Base-by-base conservation (phyloP, 2,888 invertebrate genomes). In the Pediacus dermestoides region DNA sequence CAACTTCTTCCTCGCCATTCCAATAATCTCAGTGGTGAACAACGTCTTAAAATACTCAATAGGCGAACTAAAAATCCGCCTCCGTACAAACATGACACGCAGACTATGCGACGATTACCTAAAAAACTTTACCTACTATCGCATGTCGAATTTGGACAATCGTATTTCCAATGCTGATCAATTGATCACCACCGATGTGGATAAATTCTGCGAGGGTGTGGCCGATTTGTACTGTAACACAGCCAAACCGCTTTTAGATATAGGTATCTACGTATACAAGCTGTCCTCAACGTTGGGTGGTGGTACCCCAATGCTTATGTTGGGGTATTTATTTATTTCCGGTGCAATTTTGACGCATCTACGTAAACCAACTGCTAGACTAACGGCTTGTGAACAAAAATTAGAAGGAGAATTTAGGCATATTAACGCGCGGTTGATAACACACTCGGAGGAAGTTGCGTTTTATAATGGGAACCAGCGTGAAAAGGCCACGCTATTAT, bases 321-420 rank as follows among this genome's bases (percentile, higher is more conserved):
- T 97, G 68, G 75, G 78, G 0, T 97, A 99, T 67, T 70, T 99
- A 43, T 68, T 93, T 1, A 65, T 91, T 12, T 91, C 95, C 32
- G 97, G 97, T 36, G 71, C 86, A 2, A 70, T 93, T 44, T 71
- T 97, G 37, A 95, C 96, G 0, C 82, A 88, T 58, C 71, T 95
- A 37, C 77, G 96, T 48, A 80, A 84, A 55, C 96, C 96, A 0
- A 88, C 92, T 44, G 92, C 78, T 1, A 75, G 81, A 30, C 76
- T 97, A 73, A 97, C 97, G 0, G 90, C 94, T 1, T 53, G 44
- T 3, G 97, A 99, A 67, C 97, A 97, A 69, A 89, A 90, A 66
- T 72, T 96, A n/a, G 99, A 99, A 73, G 99, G 97, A 35, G 96
- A 99, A 75, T 96, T 92, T 71, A 80, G 97, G 64, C 96, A 92